phyloP scores from a whole-genome alignment of 1,140 invertebrate genomes.

The Bombus cullumanus region DNA sequence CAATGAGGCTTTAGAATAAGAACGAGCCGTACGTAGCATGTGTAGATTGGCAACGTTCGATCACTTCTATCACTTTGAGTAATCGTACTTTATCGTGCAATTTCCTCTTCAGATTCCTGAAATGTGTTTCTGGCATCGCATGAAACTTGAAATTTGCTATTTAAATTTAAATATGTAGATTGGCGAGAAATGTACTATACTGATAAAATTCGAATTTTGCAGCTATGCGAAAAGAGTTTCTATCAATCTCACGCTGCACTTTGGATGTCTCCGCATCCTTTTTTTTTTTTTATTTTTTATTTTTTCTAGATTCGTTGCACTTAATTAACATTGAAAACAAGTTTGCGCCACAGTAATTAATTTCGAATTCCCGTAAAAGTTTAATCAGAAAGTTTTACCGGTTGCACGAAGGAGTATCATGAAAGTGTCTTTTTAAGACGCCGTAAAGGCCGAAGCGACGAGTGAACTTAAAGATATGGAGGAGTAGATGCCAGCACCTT shows the following conservation, averaged over 20 bases:
- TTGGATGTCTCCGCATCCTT: background rate
- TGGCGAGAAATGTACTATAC: background rate
- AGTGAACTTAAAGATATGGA: slow-evolving; percentile 72
- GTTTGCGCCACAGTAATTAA: slow-evolving; percentile 62
- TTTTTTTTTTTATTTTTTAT: background rate
- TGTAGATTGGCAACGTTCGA: background rate
- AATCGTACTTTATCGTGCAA: background rate
- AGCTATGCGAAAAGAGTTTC: background rate
- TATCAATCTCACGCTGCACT: background rate
- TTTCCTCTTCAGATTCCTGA: background rate
- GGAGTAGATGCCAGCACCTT: slow-evolving; percentile 66
- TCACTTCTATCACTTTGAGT: background rate
- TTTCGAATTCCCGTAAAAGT: slow-evolving; percentile 66
- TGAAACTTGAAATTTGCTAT: background rate
- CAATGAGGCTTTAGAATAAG: background rate
- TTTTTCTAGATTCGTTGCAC: slow-evolving; percentile 15
- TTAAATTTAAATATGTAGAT: background rate
- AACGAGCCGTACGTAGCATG: too few species aligned
- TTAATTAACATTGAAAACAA: slow-evolving; percentile 60
- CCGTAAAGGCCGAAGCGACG: slow-evolving; percentile 65
- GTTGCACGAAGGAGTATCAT: slow-evolving; percentile 24
- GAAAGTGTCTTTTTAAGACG: slow-evolving; percentile 67
- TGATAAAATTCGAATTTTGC: background rate
- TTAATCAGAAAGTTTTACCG: slow-evolving; percentile 63
- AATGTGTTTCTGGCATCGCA: background rate